phyloP scores from a whole-genome alignment of 2,113 vertebrate genomes.

The Chloropsis hardwickii region DNA sequence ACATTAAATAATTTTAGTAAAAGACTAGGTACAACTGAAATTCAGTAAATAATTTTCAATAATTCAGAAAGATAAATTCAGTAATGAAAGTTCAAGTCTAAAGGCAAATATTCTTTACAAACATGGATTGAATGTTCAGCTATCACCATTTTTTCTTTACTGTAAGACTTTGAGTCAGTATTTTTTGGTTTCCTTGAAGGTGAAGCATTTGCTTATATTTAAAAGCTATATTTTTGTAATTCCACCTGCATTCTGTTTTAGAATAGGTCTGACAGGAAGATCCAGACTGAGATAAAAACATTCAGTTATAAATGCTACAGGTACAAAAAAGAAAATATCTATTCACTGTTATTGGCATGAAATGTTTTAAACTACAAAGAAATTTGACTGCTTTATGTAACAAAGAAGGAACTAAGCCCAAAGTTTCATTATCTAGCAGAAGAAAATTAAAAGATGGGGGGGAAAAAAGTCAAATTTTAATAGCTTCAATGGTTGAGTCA shows the following conservation, averaged over 20 bases:
- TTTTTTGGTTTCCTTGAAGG: not conserved
- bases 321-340: not conserved
- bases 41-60: not conserved
- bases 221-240: not conserved
- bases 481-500: not conserved
- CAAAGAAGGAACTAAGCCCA: not conserved
- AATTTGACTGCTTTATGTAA: not conserved
- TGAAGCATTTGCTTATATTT: not conserved
- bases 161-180: not conserved
- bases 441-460: not conserved
- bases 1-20: not conserved
- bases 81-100: not conserved
- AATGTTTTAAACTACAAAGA: not conserved
- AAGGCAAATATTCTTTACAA: not conserved
- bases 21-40: not conserved
- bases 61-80: not conserved
- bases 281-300: not conserved
- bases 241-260: not conserved
- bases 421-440: not conserved
- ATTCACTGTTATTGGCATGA: not conserved
- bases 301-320: not conserved
- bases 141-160: not conserved
- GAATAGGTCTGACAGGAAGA: not conserved
- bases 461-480: not conserved
- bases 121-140: not conserved